A percentile compares a stretch with the other conserved stretches of the same genome.
Conservation (phyloP, 2,888 invertebrate genomes). For the Atethmia centrago region DNA sequence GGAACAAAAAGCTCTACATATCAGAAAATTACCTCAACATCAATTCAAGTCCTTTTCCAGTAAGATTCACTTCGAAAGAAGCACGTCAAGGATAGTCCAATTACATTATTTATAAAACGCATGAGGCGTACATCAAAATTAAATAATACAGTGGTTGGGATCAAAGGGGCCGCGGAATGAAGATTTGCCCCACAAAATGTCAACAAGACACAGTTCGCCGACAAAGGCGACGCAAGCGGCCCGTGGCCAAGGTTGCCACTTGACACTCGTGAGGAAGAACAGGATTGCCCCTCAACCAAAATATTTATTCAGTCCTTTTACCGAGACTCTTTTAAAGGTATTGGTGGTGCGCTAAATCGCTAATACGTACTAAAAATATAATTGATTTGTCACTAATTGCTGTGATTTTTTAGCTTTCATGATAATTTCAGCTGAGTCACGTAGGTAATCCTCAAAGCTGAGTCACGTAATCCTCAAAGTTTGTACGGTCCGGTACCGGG, state of each 20-base stretch:
- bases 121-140: slow-evolving; percentile 83
- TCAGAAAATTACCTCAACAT: slow-evolving; percentile 28
- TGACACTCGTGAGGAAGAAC: slow-evolving; percentile 37
- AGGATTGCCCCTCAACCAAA: slow-evolving; percentile 22
- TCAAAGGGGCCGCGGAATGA: slow-evolving; percentile 89
- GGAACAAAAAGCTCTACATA: slow-evolving; percentile 12
- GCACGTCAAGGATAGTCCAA: slow-evolving; percentile 56
- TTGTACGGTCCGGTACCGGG: no score
- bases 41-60: slow-evolving; percentile 21
- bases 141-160: slow-evolving; percentile 81
- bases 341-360: no score
- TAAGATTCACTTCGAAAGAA: slow-evolving; percentile 47
- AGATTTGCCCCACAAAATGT: slow-evolving; percentile 90
- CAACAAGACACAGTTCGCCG: slow-evolving; percentile 81
- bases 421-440: neutral
- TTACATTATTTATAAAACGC: slow-evolving; percentile 70
- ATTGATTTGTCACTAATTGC: neutral
- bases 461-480: slow-evolving; percentile 2
- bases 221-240: slow-evolving; percentile 77
- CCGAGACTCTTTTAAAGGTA: neutral
- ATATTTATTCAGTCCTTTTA: neutral
- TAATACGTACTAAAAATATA: neutral
- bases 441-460: slow-evolving; percentile 1
- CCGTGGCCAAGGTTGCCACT: slow-evolving; percentile 55
- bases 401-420: neutral